Evolutionary conservation across 2,113 vertebrate genomes (phyloP), one percentile per base, ranked within the genome.

Genomic region (Tragelaphus strepsiceros): DNA sequence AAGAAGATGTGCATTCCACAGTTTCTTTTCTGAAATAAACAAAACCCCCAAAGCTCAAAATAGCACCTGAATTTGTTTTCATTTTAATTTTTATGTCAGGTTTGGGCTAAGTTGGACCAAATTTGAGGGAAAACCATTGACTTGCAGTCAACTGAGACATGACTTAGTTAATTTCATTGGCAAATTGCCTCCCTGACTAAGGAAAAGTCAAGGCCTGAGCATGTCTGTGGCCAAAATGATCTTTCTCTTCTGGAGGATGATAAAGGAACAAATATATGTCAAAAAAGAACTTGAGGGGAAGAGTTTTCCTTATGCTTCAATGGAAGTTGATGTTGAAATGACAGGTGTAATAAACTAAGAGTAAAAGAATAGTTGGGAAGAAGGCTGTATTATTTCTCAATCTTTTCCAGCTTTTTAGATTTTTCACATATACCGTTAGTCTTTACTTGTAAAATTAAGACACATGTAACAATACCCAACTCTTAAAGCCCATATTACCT

Each of bases 11-110:
- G 24, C 16, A 14, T 32, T 83, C 67, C 56, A 88, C 5, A 24
- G 28, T 95, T 88, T 62, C 56, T 53, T 86, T 49, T 90, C 90
- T 64, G 89, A 92, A 90, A 81, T 43, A 92, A 97, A 88, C 26
- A 82, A 81, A 80, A 53, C 58, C 5, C 26, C 24, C 2, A 82
- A 77, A 53, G n/a, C 11, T 87, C 74, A 82, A 83, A 26, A 8
- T 59, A 11, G 58, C 64, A 88, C 8, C 30, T 88, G 62, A 62
- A 16, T 58, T 61, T 39, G 16, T 6, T 83, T 92, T 93, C 22
- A 28, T n/a, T 92, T 89, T 89, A 87, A 74, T 83, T 89, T 92
- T 61, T 39, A 67, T 85, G 28, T 88, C n/a, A 43, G 2, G 26
- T 91, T 96, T 94, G 78, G 46, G 74, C 5, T 92, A 89, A 84